Evolutionary conservation across 2,113 vertebrate genomes (phyloP).

Genomic region (Zingel zingel): DNA sequence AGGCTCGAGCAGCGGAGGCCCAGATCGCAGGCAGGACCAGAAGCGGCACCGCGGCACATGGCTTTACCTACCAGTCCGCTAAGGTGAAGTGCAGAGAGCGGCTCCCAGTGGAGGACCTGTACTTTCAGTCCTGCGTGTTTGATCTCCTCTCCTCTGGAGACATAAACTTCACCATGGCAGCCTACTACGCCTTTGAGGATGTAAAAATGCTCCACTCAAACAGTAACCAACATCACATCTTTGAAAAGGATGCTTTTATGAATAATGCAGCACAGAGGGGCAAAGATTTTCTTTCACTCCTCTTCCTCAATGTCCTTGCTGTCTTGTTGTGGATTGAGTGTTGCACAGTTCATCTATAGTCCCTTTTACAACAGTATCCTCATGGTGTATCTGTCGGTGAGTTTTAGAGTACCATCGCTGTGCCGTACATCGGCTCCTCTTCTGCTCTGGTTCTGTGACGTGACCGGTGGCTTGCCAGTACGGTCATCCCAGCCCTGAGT

Average conservation of each 20-base stretch:
- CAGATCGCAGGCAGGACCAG: constrained; percentile 51
- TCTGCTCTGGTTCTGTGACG: constrained; percentile 38
- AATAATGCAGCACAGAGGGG: neutral
- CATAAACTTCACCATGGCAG: constrained; percentile 97
- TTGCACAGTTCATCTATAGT: constrained; percentile 81
- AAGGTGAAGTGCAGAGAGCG: constrained; percentile 93
- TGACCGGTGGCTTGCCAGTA: constrained; percentile 6
- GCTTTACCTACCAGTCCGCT: constrained; percentile 90
- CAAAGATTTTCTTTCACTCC: constrained; percentile 11
- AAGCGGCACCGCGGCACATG: constrained; percentile 64
- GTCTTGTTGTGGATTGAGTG: constrained; percentile 80
- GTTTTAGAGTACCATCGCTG: constrained; percentile 58
- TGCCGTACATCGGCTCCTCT: constrained; percentile 53
- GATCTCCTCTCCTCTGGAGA: constrained; percentile 96
- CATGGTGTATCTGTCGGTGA: constrained; percentile 60
- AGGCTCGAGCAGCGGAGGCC: constrained; percentile 76
- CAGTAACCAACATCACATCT: constrained; percentile 93
- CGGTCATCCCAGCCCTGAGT: constrained; percentile 36
- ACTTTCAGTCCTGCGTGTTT: constrained; percentile 97
- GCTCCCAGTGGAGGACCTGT: constrained; percentile 96
- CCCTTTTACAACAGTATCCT: constrained; percentile 24
- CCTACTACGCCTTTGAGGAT: constrained; percentile 96
- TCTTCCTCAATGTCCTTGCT: constrained; percentile 65
- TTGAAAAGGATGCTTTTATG: constrained; percentile 85
- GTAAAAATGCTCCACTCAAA: constrained; percentile 96